Evolutionary conservation across 2,797 vertebrate species (phyloP).

Genomic region (Cichlasoma orientale): DNA sequence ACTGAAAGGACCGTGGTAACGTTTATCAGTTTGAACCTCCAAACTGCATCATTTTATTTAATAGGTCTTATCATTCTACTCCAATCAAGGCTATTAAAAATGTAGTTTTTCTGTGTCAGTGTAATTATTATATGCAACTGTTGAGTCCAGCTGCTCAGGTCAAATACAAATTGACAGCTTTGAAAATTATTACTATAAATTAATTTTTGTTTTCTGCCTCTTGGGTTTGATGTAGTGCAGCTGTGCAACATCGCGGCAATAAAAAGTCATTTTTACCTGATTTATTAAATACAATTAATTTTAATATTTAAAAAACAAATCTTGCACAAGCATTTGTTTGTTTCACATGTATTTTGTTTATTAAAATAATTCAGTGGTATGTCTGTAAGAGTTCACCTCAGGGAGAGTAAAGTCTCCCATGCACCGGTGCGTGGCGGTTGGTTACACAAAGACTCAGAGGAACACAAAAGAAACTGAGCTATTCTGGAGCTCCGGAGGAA

Average conservation of each 20-base stretch:
- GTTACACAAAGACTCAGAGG: constrained; percentile 12
- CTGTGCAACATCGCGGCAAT: constrained; percentile 11
- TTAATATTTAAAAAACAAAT: not conserved
- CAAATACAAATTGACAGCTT: not conserved
- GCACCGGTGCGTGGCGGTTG: not conserved
- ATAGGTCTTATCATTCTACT: not conserved
- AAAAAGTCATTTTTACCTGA: constrained; percentile 22
- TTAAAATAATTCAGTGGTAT: constrained; percentile 18
- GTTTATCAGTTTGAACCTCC: constrained; percentile 23
- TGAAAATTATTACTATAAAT: not conserved
- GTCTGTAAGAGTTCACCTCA: not conserved
- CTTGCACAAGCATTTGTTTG: not conserved
- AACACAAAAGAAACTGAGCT: constrained; percentile 19
- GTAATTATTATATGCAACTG: not conserved
- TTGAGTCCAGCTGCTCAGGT: not conserved
- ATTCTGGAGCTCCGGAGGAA: constrained; percentile 42
- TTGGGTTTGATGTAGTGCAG: not conserved
- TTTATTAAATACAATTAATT: not conserved
- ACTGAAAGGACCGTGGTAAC: not conserved
- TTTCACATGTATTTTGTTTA: constrained; percentile 25
- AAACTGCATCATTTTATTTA: constrained; percentile 13
- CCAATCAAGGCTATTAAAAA: constrained; percentile 3
- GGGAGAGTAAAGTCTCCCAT: not conserved
- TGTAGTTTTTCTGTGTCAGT: accelerated
- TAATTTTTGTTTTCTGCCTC: not conserved